Evolutionary conservation across 2,797 vertebrate genomes (phyloP).

Genomic region (Scomberomorus guttatus): DNA sequence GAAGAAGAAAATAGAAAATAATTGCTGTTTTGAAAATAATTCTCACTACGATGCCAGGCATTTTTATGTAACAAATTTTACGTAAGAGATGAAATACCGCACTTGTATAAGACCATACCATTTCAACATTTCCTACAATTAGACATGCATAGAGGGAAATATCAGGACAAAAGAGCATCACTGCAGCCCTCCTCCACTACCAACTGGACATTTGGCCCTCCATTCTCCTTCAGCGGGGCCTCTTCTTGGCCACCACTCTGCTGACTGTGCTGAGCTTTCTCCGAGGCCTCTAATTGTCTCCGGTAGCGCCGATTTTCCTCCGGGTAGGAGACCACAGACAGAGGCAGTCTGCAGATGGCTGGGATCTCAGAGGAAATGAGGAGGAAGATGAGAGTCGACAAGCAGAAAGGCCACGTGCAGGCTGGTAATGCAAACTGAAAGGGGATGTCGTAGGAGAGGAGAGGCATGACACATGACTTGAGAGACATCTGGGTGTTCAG

Average conservation of each 20-base stretch:
- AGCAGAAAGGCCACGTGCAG: conserved; percentile 91
- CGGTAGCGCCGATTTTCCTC: conserved; percentile 87
- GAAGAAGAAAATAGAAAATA: conserved; percentile 14
- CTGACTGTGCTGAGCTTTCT: conserved; percentile 32
- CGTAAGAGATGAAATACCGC: conserved; percentile 13
- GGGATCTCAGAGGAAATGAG: conserved; percentile 85
- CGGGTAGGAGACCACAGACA: conserved; percentile 87
- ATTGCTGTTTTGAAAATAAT: not conserved
- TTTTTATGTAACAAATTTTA: conserved; percentile 60
- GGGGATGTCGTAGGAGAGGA: conserved; percentile 40
- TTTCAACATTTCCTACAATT: not conserved
- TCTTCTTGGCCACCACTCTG: conserved; percentile 41
- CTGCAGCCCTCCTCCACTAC: conserved; percentile 5
- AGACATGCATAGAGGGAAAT: not conserved
- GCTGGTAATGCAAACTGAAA: conserved; percentile 86
- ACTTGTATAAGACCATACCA: not conserved
- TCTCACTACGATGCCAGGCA: not conserved
- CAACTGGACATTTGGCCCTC: conserved; percentile 19
- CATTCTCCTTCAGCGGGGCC: conserved; percentile 12
- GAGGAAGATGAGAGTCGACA: conserved; percentile 88
- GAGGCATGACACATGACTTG: conserved; percentile 49
- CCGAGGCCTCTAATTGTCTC: conserved; percentile 48
- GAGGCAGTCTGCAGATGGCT: conserved; percentile 85
- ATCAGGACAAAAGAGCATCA: conserved; percentile 3
- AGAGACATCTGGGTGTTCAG: conserved; percentile 30